Evolutionary conservation across 2,888 invertebrate genomes (phyloP), one percentile per base, ranked within the genome.

Genomic region (Nymphalis polychloros): DNA sequence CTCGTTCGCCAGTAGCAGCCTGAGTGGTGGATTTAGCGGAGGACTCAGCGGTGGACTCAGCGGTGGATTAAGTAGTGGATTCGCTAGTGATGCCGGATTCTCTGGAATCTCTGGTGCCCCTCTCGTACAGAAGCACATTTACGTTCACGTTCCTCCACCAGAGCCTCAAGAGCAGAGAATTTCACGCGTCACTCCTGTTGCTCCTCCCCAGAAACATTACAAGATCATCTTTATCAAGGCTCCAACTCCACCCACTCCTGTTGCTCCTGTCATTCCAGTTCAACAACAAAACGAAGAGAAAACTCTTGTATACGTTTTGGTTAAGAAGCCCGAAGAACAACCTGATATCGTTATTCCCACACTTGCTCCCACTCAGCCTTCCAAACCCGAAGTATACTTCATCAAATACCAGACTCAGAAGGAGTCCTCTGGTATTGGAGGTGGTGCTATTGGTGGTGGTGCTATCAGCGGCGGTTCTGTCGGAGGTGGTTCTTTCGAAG

Each of bases 181-280:
- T 64, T 93, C 93, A 73, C 94, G 95, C 78, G 94, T 96, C 77
- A 88, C 91, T 7, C 93, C 94, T 20, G 92, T 95, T 0, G 95
- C 95, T 61, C 95, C 96, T 75, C 94, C 97, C 59, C 97, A 97
- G 89, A 97, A 97, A 81, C 97, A 97, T 88, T 97, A 97, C 94
- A 97, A 97, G 86, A 97, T 97, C 86, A 97, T 97, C 92, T 97
- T 97, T 94, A 97, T 97, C 90, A 97, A 97, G 93, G 97, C 97
- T 67, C 97, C 97, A 80, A 95, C 97, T 78, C 95, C 96, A 72
- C 97, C 97, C 72, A 95, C 96, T 71, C 97, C 97, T 70, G 95
- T 96, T 73, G 96, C 95, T 0, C 97, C 97, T 74, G 94, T 96
- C 73, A 96, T 97, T 75, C 97, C 97, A 46, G 87, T 95, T 47